phyloP scores from a whole-genome alignment of 2,888 invertebrate species.

The Thalpophila matura region DNA sequence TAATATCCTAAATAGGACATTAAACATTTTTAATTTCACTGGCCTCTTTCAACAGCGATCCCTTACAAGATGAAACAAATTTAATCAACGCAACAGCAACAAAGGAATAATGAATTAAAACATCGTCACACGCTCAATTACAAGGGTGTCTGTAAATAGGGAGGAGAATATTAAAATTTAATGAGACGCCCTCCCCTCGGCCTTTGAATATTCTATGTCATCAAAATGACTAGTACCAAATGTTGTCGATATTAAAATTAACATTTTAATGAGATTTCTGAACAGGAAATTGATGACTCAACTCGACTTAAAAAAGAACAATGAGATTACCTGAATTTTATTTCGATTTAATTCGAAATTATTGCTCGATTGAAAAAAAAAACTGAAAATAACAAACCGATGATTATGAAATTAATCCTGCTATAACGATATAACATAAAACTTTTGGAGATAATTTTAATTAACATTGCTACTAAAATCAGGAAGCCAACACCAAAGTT shows the following conservation, averaged over 20 bases:
- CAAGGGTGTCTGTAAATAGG: constrained; percentile 61
- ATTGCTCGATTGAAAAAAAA: background rate
- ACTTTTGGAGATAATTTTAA: background rate
- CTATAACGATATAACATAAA: too few relatives aligned
- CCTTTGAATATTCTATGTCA: constrained; percentile 59
- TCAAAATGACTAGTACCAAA: constrained; percentile 46
- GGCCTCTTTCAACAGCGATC: constrained; percentile 29
- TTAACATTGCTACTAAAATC: constrained; percentile 3
- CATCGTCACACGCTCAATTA: constrained; percentile 62
- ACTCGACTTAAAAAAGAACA: background rate
- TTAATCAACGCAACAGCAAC: constrained; percentile 57
- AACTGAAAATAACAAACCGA: background rate
- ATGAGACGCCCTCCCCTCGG: constrained; percentile 49
- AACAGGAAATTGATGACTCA: background rate
- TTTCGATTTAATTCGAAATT: background rate
- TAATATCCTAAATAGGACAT: constrained; percentile 22
- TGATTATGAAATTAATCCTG: background rate
- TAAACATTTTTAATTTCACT: constrained; percentile 17
- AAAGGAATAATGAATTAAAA: constrained; percentile 59
- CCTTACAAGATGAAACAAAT: constrained; percentile 52
- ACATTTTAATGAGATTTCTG: constrained; percentile 2
- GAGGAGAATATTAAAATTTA: constrained; percentile 65
- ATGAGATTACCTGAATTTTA: too few relatives aligned
- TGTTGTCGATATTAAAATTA: constrained; percentile 36
- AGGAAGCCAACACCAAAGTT: background rate